phyloP scores from a whole-genome alignment of 2,888 invertebrate genomes.

The Erebia ligea region DNA sequence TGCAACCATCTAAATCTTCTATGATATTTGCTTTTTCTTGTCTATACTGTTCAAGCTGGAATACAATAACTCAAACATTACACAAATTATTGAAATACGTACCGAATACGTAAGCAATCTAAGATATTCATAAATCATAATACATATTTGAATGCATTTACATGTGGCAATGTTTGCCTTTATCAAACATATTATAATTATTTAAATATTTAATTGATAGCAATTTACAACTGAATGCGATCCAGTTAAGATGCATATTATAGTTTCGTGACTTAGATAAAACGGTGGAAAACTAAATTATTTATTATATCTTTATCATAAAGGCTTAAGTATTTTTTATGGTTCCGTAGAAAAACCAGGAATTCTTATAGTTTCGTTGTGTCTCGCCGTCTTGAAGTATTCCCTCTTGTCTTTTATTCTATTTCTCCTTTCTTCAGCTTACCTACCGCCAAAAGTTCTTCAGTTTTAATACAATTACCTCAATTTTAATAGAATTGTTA shows the following conservation, averaged over 20 bases:
- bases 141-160: too few relatives aligned
- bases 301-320: too few relatives aligned
- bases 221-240: background rate
- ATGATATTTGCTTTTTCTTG: slow-evolving; percentile 57
- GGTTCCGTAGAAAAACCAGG: too few relatives aligned
- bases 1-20: slow-evolving; percentile 65
- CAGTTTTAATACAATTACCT: slow-evolving; percentile 49
- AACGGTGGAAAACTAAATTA: background rate
- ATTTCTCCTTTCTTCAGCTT: background rate
- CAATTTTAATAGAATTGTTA: slow-evolving; percentile 47
- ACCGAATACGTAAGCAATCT: too few relatives aligned
- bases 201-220: background rate
- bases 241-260: too few relatives aligned
- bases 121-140: too few relatives aligned
- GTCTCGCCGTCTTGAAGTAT: too few relatives aligned
- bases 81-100: too few relatives aligned
- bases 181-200: background rate
- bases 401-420: background rate
- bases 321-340: too few relatives aligned
- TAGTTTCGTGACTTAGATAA: too few relatives aligned
- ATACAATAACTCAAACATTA: slow-evolving; percentile 13
- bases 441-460: too few relatives aligned
- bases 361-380: too few relatives aligned
- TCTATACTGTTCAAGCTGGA: slow-evolving; percentile 58
- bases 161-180: background rate